phyloP scores from a whole-genome alignment of 1,140 invertebrate genomes.

The Euwallacea similis region DNA sequence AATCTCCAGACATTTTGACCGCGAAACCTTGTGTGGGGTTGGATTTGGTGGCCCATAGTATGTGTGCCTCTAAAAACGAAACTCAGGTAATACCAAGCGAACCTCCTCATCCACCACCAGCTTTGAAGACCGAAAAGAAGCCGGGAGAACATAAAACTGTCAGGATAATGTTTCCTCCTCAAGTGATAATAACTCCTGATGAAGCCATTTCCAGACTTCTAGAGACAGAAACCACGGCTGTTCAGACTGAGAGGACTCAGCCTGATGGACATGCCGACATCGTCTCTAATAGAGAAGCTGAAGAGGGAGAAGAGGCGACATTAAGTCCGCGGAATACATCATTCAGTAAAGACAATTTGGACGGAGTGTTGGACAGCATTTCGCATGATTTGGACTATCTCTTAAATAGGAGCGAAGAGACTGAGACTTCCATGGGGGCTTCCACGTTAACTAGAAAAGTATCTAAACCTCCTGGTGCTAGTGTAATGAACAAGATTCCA shows the following conservation, averaged over 20 bases:
- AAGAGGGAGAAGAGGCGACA: conserved; percentile 8
- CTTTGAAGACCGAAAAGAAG: conserved; percentile 28
- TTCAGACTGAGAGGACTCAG: conserved; percentile 39
- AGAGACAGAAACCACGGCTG: conserved; percentile 20
- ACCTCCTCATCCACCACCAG: conserved; percentile 6
- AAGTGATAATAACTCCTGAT: conserved; percentile 39
- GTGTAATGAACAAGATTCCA: conserved; percentile 41
- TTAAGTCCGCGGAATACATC: conserved; percentile 4
- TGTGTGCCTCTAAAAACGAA: conserved; percentile 15
- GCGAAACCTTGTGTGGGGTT: conserved; percentile 46
- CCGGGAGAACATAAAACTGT: conserved; percentile 32
- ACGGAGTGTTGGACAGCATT: conserved; percentile 50
- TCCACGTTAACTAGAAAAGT: conserved; percentile 33
- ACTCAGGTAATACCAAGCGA: conserved; percentile 3
- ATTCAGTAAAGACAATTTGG: conserved; percentile 43
- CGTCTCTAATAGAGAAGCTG: conserved; percentile 21
- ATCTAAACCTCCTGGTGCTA: conserved; percentile 42
- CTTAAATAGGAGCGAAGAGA: conserved; percentile 43
- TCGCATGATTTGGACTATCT: conserved; percentile 51
- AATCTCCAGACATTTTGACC: conserved; percentile 49
- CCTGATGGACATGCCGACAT: conserved; percentile 47
- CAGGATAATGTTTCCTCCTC: conserved; percentile 31
- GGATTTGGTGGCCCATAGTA: conserved; percentile 48
- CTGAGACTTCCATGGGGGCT: conserved; percentile 9
- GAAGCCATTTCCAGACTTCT: conserved; percentile 38